Conservation (phyloP, 2,888 invertebrate genomes). For the Hyalella azteca region DNA sequence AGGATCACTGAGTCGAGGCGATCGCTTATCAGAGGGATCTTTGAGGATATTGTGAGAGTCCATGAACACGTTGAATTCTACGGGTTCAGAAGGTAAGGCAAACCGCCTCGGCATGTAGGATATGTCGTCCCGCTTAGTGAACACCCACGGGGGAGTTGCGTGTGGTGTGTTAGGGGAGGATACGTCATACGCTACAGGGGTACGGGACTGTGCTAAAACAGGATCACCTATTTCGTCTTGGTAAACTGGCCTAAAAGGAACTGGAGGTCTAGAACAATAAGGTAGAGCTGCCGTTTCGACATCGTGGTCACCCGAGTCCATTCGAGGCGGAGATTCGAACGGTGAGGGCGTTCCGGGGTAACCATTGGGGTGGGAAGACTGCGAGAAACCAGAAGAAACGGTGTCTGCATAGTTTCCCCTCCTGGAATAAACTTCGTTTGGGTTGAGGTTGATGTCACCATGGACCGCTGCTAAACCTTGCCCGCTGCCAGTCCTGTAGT, state of each 20-base stretch:
- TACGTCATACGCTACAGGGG: neutral
- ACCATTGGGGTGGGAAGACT: slow-evolving; percentile 25
- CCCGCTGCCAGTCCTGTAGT: slow-evolving; percentile 22
- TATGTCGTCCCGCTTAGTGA: slow-evolving; percentile 15
- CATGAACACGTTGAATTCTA: slow-evolving; percentile 10
- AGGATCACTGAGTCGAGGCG: neutral
- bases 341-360: slow-evolving; percentile 43
- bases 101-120: slow-evolving; percentile 2
- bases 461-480: neutral
- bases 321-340: slow-evolving; percentile 33
- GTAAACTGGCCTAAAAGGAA: slow-evolving; percentile 48
- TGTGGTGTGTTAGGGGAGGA: slow-evolving; percentile 24
- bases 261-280: slow-evolving; percentile 40
- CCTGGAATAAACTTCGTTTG: neutral
- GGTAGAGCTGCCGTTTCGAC: neutral
- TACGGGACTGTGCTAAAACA: neutral
- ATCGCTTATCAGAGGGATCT: neutral
- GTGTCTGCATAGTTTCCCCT: slow-evolving; percentile 3
- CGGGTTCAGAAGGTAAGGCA: neutral
- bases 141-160: slow-evolving; percentile 35
- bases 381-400: slow-evolving; percentile 25
- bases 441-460: neutral
- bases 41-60: neutral
- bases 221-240: slow-evolving; percentile 12
- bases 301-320: neutral